Base-by-base conservation (phyloP, 64 coral and sea anemone genomes). In the Stichodactyla helianthus region DNA sequence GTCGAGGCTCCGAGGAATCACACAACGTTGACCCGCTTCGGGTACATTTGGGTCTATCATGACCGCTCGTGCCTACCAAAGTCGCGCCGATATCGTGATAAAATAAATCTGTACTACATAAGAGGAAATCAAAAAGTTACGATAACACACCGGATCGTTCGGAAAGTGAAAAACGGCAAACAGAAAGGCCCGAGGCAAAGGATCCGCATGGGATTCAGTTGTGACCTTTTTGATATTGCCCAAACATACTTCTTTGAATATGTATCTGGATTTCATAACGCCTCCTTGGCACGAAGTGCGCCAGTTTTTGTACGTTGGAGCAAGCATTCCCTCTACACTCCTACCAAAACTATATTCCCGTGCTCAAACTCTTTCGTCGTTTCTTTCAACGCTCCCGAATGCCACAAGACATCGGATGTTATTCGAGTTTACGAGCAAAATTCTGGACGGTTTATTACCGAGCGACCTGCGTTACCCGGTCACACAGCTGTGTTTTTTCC, bases 11-110 rank as follows among this genome's bases (percentile, higher is more conserved):
- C 94, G 7, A 6, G 60, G 54, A 90, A 90, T 55, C 94, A 96
- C 81, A 96, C 94, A 54, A 89, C 91, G 15, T 63, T 96, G 77
- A 96, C 94, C 51, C 81, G 54, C 52, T 89, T 96, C 65, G 79
- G 85, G 11, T 92, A 86, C 5, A 90, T 96, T 79, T 90, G 91
- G 91, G 93, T 96, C 60, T 82, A 87, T n/a, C 94, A 96, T 55
- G 25, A 93, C 57, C 87, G 94, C 13, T 84, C 82, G 52, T 96
- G 94, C 74, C 65, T 93, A 56, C 91, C 94, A 6, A 87, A 83
- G 62, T 79, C 70, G 51, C 62, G 80, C 27, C 87, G 55, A 19
- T 85, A 87, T 26, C 84, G 94, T 50, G 94, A 96, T 26, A 68
- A 83, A 86, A 27, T 96, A 16, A 90, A 90, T 77, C 81, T 96